A percentile compares a stretch with the other conserved stretches of the same genome.
These are phyloP conservation scores for Dipus sagitta DNA, from an alignment of 2,797 vertebrate genomes.

Conservation along the genomic window DNA sequence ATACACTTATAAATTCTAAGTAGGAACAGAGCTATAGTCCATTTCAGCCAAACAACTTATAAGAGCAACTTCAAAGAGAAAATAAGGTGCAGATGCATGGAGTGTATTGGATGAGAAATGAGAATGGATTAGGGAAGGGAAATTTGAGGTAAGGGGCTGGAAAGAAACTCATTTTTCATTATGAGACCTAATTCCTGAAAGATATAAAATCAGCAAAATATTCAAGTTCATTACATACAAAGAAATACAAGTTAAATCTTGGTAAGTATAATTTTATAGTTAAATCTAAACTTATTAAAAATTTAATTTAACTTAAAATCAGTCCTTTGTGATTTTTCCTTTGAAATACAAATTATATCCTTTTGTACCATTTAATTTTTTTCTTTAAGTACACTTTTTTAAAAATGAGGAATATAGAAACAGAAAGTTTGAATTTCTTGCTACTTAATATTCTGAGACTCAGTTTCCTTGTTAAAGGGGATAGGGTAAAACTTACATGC, in stretches of 20 bases:
- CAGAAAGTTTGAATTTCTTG: background rate
- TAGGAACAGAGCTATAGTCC: background rate
- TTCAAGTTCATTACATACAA: slow-evolving; percentile 23
- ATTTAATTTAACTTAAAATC: slow-evolving; percentile 9
- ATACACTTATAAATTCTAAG: slow-evolving; percentile 48
- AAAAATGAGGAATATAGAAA: background rate
- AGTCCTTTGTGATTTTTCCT: slow-evolving; percentile 7
- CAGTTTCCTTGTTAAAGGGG: background rate
- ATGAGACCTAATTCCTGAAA: background rate
- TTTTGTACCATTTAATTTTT: background rate
- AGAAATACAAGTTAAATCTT: slow-evolving; percentile 52
- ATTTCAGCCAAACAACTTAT: slow-evolving; percentile 36
- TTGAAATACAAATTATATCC: slow-evolving; percentile 2
- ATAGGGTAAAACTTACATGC: background rate
- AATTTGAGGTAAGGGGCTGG: background rate
- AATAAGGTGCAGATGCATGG: background rate
- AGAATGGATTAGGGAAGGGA: background rate
- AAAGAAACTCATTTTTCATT: slow-evolving; percentile 19
- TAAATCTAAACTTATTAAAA: slow-evolving; percentile 30
- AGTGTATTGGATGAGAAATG: background rate
- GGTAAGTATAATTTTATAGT: slow-evolving; percentile 35
- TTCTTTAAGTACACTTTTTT: background rate
- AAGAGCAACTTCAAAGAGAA: slow-evolving; percentile 59
- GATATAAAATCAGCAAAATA: background rate
- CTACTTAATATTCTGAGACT: background rate